These are phyloP conservation scores for Protomyctophum bolini DNA, from an alignment of 2,113 vertebrate genomes.

Conservation along the genomic window DNA sequence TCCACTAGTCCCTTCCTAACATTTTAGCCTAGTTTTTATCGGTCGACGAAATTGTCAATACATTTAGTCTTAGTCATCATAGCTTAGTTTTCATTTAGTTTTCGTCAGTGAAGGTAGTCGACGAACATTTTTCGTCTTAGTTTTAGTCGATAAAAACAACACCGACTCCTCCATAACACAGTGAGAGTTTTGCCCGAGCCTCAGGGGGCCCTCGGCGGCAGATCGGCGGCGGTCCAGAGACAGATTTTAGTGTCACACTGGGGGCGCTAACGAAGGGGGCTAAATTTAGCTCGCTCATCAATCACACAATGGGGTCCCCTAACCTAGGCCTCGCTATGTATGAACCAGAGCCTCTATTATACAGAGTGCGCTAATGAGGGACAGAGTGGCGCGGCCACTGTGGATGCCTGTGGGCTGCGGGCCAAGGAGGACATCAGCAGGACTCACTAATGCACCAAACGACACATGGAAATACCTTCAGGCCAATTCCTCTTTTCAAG, in stretches of 20 bases:
- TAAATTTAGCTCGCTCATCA: constrained; percentile 51
- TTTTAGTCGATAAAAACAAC: too few relatives aligned
- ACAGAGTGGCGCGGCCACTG: background rate
- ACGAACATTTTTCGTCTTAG: too few relatives aligned
- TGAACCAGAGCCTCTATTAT: constrained; percentile 18
- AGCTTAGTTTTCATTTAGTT: too few relatives aligned
- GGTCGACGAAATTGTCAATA: too few relatives aligned
- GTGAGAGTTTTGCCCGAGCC: constrained; percentile 22
- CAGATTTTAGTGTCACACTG: background rate
- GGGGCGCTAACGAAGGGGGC: constrained; percentile 29
- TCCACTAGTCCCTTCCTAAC: too few relatives aligned
- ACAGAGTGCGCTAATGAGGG: constrained; percentile 45
- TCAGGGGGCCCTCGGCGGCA: background rate
- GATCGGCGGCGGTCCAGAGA: background rate
- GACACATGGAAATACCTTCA: background rate
- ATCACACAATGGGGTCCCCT: constrained; percentile 25
- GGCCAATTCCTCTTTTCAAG: background rate
- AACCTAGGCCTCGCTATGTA: background rate
- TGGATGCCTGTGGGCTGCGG: background rate
- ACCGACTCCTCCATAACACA: background rate
- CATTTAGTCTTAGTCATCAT: too few relatives aligned
- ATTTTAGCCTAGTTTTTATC: too few relatives aligned
- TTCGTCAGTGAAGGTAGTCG: too few relatives aligned
- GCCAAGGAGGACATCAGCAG: background rate
- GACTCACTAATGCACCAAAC: background rate